Percentiles rank a stretch among this genome's conserved stretches.
phyloP scores from a whole-genome alignment of 2,888 invertebrate genomes.

The Morinoia aosen region DNA sequence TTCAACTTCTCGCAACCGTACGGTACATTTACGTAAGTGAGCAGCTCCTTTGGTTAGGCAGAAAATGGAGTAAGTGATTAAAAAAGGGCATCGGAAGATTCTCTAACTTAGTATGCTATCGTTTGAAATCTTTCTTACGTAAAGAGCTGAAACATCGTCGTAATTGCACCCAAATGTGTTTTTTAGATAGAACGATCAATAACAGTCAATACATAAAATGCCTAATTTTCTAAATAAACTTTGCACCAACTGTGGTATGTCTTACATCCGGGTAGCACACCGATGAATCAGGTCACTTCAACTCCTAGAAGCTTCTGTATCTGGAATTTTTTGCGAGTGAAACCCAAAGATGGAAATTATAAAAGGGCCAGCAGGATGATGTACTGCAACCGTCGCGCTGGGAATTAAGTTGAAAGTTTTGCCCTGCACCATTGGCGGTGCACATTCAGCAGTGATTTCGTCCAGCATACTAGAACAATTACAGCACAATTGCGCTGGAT shows the following conservation, averaged over 20 bases:
- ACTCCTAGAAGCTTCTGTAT: neutral
- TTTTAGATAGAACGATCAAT: no score
- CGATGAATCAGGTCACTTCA: neutral
- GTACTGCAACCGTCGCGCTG: neutral
- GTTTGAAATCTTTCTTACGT: no score
- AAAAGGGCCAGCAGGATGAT: neutral
- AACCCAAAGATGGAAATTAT: neutral
- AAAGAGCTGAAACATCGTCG: no score
- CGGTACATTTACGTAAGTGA: no score
- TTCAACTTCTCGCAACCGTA: no score
- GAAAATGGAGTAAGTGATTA: no score
- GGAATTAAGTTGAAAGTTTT: neutral
- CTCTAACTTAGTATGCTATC: no score
- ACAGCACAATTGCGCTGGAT: conserved; percentile 10
- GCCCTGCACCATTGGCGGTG: neutral
- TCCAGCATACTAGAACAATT: conserved; percentile 4
- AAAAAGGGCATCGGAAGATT: no score
- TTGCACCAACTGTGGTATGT: neutral
- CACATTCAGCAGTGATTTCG: neutral
- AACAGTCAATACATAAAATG: no score
- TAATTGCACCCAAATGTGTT: no score
- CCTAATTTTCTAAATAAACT: neutral
- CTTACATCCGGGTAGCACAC: neutral
- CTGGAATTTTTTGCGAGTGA: neutral
- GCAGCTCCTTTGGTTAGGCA: no score